Evolutionary conservation across 2,888 invertebrate species (phyloP), one percentile per base, ranked within the genome.

Genomic region (Dasypolia templi): DNA sequence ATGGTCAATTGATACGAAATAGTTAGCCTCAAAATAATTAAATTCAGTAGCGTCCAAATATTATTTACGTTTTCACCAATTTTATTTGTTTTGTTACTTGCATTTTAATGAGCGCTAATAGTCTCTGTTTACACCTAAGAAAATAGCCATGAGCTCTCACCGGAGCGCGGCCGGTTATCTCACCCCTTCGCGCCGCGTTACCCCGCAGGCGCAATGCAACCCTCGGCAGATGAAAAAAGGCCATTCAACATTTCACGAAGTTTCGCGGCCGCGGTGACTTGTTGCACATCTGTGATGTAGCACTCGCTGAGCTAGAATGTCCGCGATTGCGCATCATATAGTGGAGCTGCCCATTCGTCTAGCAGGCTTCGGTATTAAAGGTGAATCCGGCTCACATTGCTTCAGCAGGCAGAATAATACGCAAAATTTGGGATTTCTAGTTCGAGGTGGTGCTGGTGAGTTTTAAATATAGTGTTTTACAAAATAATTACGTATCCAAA

Each of bases 161-260:
- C 14, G 19, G 19, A 6, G 22, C 39, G 9, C 22, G 7, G 29
- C 51, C 35, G 17, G 49, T 46, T 42, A 67, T 19, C 26, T 55
- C 53, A 26, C 39, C 51, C 49, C 39, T 39, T 46, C 17, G 6
- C 9, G 11, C n/a, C 29, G 6, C 29, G 12, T 7, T 62, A 75
- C 19, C 66, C 32, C 77, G 80, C 80, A 80, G 75, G 75, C 78
- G 80, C 80, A n/a, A 17, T 9, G 22, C 29, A 44, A 49, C 5
- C n/a, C 22, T 53, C 32, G 22, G n/a, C 58, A 6, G 32, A 2
- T 46, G n/a, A 29, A 53, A 77, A 59, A n/a, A 64, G 55, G 9
- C 51, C 42, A 29, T 64, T 35, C 11, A 55, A 39, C 67, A 80
- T 51, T 78, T 51, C 14, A 32, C 19, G 4, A 80, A 62, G 61